phyloP scores from a whole-genome alignment of 2,797 vertebrate genomes.

The Novumbra hubbsi region DNA sequence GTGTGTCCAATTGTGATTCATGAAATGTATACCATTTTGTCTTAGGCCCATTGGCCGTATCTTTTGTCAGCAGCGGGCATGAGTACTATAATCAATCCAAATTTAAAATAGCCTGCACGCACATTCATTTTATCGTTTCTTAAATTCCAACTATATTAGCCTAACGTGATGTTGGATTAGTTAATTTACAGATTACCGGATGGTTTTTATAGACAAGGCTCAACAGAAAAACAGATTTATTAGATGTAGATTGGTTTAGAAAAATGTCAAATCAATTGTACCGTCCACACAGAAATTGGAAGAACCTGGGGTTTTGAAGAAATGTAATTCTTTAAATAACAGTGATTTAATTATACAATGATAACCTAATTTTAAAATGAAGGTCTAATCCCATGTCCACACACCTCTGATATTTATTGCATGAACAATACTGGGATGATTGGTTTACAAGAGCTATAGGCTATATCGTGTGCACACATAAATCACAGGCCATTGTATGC shows the following conservation, averaged over 20 bases:
- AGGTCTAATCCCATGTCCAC: background rate
- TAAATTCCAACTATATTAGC: background rate
- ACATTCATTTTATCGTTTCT: background rate
- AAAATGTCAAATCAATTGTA: background rate
- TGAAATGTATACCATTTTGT: constrained; percentile 41
- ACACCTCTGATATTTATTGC: background rate
- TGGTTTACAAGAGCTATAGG: too few species aligned
- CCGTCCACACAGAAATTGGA: background rate
- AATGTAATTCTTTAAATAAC: background rate
- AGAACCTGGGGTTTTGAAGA: background rate
- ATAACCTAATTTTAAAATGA: background rate
- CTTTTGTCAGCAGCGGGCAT: background rate
- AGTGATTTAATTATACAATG: too few species aligned
- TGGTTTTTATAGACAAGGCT: background rate
- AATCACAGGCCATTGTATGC: too few species aligned
- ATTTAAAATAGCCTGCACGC: background rate
- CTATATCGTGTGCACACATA: too few species aligned
- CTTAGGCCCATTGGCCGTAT: background rate
- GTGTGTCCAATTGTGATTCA: constrained; percentile 77
- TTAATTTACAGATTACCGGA: background rate
- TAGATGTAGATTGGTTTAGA: background rate
- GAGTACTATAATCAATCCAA: background rate
- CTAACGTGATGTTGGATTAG: background rate
- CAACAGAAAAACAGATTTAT: background rate
- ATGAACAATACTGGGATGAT: too few species aligned